Evolutionary conservation across 1,140 invertebrate genomes (phyloP), one percentile per base, ranked within the genome.

Genomic region (Orchesella cincta): DNA sequence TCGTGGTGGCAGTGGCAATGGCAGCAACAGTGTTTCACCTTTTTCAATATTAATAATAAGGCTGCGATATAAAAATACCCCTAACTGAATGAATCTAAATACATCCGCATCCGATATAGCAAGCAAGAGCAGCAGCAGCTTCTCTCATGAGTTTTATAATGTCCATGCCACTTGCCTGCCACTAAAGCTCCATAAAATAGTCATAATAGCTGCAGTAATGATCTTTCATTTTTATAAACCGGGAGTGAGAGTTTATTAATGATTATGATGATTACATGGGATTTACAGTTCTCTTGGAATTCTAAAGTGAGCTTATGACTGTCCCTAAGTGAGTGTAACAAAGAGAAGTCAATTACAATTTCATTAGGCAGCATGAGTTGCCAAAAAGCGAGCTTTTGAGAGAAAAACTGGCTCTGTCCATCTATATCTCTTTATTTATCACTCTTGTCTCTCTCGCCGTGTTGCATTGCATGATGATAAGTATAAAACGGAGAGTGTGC

Each of bases 301-400:
- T 35, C 35, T 29, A 35, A 73, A 39, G 20, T n/a, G 35, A 46
- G 31, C 20, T 73, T 29, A 33, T 12, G 67, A 31, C 8, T 16
- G 26, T 20, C 31, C n/a, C 64, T 79, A 79, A 79, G 72, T 74
- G 75, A 74, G 33, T 79, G 75, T 79, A 78, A 74, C 76, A 78
- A 80, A 76, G 79, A 80, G 76, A 80, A 80, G 79, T 80, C 79
- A 80, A 80, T 80, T 80, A 80, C 70, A 80, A 74, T 78, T 80
- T 80, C 77, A 80, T 80, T 80, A 80, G 76, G 74, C 23, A 76
- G 71, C 52, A 80, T 80, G 79, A 80, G 77, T 80, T 71, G 79
- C 74, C 64, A 76, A 75, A 80, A 80, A 46, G 5, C 18, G 39
- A 18, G 39, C 18, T n/a, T n/a, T n/a, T n/a, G n/a, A n/a, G n/a